Percentiles rank a stretch among this genome's conserved stretches.
Evolutionary conservation across 1,140 invertebrate species (phyloP).

Genomic region (Formica selysi): DNA sequence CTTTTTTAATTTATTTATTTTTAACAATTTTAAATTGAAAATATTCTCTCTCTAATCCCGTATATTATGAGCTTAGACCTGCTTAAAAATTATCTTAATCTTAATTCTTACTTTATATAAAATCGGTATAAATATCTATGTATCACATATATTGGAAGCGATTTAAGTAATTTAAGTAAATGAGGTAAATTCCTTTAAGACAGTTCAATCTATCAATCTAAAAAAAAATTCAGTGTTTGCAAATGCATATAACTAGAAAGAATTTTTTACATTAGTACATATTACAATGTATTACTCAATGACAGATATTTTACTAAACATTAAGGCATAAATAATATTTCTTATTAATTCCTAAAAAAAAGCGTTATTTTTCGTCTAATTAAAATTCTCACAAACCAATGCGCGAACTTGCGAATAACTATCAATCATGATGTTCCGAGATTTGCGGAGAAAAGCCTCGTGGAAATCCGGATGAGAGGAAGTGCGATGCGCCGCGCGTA

Average conservation of each 20-base stretch:
- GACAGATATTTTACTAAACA: not conserved
- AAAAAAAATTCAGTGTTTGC: not conserved
- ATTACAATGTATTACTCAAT: not conserved
- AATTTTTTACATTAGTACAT: not conserved
- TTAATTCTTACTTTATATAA: not conserved
- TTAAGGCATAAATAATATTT: not conserved
- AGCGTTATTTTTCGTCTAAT: conserved; percentile 54
- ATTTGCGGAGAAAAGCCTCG: conserved; percentile 67
- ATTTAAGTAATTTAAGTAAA: not conserved
- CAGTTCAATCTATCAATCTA: not conserved
- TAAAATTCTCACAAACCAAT: conserved; percentile 51
- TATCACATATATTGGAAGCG: too few species aligned
- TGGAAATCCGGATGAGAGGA: conserved; percentile 78
- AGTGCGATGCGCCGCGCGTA: conserved; percentile 80
- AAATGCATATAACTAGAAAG: too few species aligned
- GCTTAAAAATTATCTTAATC: conserved; percentile 13
- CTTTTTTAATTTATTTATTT: not conserved
- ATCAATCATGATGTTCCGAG: conserved; percentile 45
- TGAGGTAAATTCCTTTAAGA: not conserved
- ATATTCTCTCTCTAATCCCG: not conserved
- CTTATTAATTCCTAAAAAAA: not conserved
- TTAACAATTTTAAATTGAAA: not conserved
- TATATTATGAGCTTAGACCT: not conserved
- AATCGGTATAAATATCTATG: not conserved
- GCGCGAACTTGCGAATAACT: conserved; percentile 49